Conservation (phyloP, 2,797 vertebrate species). For the Lagocephalus sceleratus region DNA sequence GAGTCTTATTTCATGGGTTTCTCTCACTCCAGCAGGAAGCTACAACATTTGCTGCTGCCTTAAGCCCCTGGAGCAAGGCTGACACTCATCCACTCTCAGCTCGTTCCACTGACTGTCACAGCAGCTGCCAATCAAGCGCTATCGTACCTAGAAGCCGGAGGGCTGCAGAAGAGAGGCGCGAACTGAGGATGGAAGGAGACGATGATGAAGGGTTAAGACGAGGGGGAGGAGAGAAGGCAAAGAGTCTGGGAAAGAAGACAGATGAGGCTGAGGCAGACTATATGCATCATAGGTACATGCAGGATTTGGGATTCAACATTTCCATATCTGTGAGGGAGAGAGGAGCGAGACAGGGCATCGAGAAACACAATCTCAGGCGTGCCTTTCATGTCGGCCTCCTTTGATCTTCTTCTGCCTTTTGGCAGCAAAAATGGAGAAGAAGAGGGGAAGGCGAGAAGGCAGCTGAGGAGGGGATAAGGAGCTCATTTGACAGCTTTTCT, state of each 20-base stretch:
- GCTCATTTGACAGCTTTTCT: conserved; percentile 59
- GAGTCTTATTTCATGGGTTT: conserved; percentile 58
- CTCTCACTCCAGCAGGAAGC: conserved; percentile 33
- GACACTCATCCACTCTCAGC: conserved; percentile 67
- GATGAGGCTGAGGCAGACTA: conserved; percentile 27
- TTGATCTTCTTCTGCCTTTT: conserved; percentile 68
- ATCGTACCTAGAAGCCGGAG: conserved; percentile 65
- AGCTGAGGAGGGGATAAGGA: conserved; percentile 45
- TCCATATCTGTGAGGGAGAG: conserved; percentile 61
- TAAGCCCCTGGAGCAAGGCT: conserved; percentile 68
- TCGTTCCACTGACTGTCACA: conserved; percentile 66
- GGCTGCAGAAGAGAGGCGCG: conserved; percentile 46
- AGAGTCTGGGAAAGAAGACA: conserved; percentile 9
- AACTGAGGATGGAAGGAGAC: conserved; percentile 37
- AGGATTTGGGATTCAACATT: conserved; percentile 50
- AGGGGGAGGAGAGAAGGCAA: conserved; percentile 23
- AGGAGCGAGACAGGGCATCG: conserved; percentile 40
- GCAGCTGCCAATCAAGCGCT: conserved; percentile 65
- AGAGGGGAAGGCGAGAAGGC: conserved; percentile 47
- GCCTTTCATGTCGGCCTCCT: conserved; percentile 70
- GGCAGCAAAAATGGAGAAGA: conserved; percentile 47
- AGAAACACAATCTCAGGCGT: conserved; percentile 56
- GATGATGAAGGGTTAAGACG: conserved; percentile 49
- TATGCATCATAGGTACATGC: conserved; percentile 34
- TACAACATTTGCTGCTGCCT: conserved; percentile 48